Conservation (phyloP, 1,140 invertebrate species). For the Adelges cooleyi region DNA sequence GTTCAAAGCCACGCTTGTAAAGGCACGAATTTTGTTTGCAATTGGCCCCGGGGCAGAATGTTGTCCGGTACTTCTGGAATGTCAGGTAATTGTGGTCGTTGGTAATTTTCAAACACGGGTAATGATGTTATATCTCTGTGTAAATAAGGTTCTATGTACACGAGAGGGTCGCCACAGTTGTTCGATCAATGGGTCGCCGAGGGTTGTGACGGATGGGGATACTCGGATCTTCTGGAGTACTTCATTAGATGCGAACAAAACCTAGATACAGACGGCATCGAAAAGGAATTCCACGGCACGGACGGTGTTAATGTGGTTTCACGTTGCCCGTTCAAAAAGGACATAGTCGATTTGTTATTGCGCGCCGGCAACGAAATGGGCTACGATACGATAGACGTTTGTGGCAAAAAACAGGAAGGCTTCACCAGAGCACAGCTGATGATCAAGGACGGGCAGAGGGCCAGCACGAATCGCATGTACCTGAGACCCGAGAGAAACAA, state of each 20-base stretch:
- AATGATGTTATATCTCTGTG: too few species aligned
- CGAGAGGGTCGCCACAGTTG: conserved; percentile 82
- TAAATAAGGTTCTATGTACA: too few species aligned
- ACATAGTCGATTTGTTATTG: conserved; percentile 73
- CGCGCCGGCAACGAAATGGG: conserved; percentile 80
- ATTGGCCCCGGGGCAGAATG: neutral
- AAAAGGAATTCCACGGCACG: conserved; percentile 60
- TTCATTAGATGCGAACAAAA: conserved; percentile 89
- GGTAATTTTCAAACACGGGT: neutral
- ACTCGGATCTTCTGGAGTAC: conserved; percentile 71
- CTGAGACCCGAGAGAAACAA: conserved; percentile 66
- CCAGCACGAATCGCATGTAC: conserved; percentile 83
- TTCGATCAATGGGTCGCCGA: conserved; percentile 85
- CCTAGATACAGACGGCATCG: conserved; percentile 63
- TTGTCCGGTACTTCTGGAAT: neutral
- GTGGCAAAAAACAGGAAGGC: conserved; percentile 76
- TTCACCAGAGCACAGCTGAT: conserved; percentile 82
- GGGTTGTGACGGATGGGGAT: conserved; percentile 88
- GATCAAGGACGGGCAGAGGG: conserved; percentile 63
- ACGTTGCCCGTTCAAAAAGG: conserved; percentile 73
- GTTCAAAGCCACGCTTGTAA: too few species aligned
- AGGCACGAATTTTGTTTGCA: neutral
- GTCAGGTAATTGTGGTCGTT: neutral
- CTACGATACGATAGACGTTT: conserved; percentile 80
- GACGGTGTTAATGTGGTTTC: conserved; percentile 72